Percentiles rank a stretch among this genome's conserved stretches.
Evolutionary conservation across 2,797 vertebrate species (phyloP).

Genomic region (Tenualosa ilisha): DNA sequence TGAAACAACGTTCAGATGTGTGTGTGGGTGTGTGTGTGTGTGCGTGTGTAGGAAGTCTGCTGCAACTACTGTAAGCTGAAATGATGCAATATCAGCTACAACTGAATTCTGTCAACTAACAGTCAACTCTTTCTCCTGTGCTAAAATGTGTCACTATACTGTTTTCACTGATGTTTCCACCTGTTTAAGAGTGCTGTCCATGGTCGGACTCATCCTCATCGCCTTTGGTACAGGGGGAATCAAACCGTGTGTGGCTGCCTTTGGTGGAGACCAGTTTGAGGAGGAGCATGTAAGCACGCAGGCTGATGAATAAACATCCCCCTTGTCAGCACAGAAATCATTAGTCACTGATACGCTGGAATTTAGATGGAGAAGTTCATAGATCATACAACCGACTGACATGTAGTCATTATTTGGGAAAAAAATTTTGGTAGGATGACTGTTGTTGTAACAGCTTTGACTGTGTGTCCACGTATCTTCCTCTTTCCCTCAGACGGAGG

Average conservation of each 20-base stretch:
- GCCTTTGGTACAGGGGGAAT: slow-evolving; percentile 96
- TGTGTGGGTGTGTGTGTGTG: slow-evolving; percentile 31
- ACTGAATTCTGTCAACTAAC: background rate
- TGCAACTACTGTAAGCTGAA: background rate
- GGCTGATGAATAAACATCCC: too few species aligned
- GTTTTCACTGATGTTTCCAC: background rate
- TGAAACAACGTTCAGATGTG: slow-evolving; percentile 35
- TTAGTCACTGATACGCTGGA: background rate
- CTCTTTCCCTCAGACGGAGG: slow-evolving; percentile 68
- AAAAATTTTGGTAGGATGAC: background rate
- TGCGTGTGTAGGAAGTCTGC: background rate
- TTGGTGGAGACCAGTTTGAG: slow-evolving; percentile 97
- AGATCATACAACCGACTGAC: background rate
- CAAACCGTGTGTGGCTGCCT: slow-evolving; percentile 96
- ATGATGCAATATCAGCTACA: background rate
- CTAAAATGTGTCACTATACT: background rate
- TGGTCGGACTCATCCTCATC: slow-evolving; percentile 88
- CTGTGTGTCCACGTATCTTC: background rate
- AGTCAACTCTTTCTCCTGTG: background rate
- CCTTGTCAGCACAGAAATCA: background rate
- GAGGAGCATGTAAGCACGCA: slow-evolving; percentile 83
- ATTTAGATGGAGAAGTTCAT: background rate
- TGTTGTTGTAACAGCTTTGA: background rate
- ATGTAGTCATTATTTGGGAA: background rate
- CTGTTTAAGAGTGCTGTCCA: slow-evolving; percentile 80